Conservation (phyloP, 2,797 vertebrate species). For the Salmo trutta region DNA sequence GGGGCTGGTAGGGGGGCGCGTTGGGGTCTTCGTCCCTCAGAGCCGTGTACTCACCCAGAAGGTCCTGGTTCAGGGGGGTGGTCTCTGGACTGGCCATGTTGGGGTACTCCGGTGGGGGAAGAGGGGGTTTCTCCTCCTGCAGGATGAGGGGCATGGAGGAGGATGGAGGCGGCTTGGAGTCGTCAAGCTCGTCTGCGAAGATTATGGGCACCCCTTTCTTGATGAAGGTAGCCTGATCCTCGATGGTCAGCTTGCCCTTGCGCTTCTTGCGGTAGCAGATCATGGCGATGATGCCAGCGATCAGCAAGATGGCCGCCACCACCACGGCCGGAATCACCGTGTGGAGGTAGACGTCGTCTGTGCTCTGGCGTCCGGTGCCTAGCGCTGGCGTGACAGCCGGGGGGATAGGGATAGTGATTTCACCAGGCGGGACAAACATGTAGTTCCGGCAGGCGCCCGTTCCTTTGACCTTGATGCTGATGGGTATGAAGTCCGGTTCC, state of each 20-base stretch:
- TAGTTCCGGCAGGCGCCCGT: slow-evolving; percentile 82
- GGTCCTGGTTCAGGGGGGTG: slow-evolving; percentile 92
- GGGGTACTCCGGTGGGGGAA: slow-evolving; percentile 94
- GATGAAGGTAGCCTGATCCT: slow-evolving; percentile 98
- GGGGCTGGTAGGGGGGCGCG: slow-evolving; percentile 94
- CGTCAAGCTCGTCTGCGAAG: slow-evolving; percentile 94
- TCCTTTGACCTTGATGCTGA: slow-evolving; percentile 81
- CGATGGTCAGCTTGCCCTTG: slow-evolving; percentile 95
- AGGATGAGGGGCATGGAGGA: slow-evolving; percentile 97
- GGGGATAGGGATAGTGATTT: slow-evolving; percentile 65
- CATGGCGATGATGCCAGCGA: slow-evolving; percentile 95
- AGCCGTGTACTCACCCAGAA: slow-evolving; percentile 91
- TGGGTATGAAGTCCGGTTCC: slow-evolving; percentile 88
- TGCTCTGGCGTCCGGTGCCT: slow-evolving; percentile 86
- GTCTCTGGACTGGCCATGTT: slow-evolving; percentile 92
- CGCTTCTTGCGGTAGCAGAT: slow-evolving; percentile 98
- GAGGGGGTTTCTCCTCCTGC: slow-evolving; percentile 95
- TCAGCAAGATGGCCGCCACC: slow-evolving; percentile 91
- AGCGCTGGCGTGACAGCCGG: slow-evolving; percentile 72
- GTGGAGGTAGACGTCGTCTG: slow-evolving; percentile 94
- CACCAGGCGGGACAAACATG: slow-evolving; percentile 82
- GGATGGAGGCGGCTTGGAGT: slow-evolving; percentile 95
- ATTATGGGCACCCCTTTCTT: slow-evolving; percentile 98
- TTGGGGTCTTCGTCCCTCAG: slow-evolving; percentile 93
- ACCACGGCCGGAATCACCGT: slow-evolving; percentile 96